These are phyloP conservation scores for Phaedon cochleariae DNA, from an alignment of 2,888 invertebrate genomes.

Conservation along the genomic window DNA sequence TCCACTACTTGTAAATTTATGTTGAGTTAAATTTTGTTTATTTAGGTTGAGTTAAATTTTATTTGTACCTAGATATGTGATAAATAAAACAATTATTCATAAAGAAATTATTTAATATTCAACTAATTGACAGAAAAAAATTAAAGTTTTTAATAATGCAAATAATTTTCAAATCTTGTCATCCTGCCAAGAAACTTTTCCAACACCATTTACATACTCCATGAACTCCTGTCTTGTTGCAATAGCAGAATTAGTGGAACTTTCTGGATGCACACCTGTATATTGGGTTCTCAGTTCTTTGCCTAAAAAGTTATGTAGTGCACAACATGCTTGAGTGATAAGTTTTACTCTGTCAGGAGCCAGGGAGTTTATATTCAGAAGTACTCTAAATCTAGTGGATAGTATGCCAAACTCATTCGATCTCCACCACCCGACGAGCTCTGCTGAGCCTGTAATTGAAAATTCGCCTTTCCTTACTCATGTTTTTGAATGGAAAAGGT, in stretches of 20 bases:
- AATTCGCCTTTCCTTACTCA: conserved; percentile 28
- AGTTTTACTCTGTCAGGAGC: conserved; percentile 21
- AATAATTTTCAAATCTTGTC: background rate
- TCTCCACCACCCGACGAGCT: conserved; percentile 29
- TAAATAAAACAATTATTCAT: too few species aligned
- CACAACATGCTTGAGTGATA: conserved; percentile 25
- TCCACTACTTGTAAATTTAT: background rate
- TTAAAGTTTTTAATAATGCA: background rate
- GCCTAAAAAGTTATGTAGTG: conserved; percentile 25
- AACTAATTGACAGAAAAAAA: background rate
- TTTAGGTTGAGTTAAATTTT: background rate
- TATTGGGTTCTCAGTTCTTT: conserved; percentile 7
- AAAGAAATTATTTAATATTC: too few species aligned
- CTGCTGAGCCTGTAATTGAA: conserved; percentile 35
- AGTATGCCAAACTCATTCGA: conserved; percentile 38
- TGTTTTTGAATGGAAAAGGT: conserved; percentile 41
- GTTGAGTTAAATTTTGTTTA: background rate
- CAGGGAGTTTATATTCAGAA: conserved; percentile 32
- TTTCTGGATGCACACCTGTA: conserved; percentile 14
- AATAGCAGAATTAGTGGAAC: background rate
- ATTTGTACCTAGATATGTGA: too few species aligned
- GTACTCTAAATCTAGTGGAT: conserved; percentile 36
- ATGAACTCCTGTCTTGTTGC: conserved; percentile 1
- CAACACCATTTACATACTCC: conserved; percentile 1
- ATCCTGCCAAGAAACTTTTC: conserved; percentile 1